Conservation (phyloP, 1,140 invertebrate species). For the Papilio polyxenes region DNA sequence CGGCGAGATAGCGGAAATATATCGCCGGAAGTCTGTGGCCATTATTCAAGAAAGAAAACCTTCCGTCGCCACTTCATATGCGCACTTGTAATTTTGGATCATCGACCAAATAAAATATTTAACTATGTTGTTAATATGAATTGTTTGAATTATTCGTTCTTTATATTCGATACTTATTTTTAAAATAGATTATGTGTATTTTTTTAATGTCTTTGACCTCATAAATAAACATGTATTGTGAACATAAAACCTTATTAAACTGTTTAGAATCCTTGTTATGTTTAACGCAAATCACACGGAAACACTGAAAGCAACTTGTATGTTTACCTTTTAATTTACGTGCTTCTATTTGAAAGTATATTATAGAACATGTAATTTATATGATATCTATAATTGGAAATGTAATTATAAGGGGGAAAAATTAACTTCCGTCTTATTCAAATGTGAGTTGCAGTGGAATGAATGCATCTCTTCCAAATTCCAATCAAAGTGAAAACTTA, state of each 20-base stretch:
- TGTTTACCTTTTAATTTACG: no score
- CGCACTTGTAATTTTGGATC: slow-evolving; percentile 64
- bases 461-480: slow-evolving; percentile 20
- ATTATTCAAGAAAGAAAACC: slow-evolving; percentile 76
- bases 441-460: slow-evolving; percentile 4
- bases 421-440: not conserved
- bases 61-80: slow-evolving; percentile 74
- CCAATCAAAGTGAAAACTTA: slow-evolving; percentile 18
- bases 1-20: slow-evolving; percentile 78
- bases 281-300: no score
- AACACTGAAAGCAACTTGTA: no score
- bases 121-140: not conserved
- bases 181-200: not conserved
- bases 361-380: not conserved
- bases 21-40: slow-evolving; percentile 73
- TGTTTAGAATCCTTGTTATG: no score
- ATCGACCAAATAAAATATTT: not conserved
- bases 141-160: not conserved
- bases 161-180: not conserved
- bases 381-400: not conserved
- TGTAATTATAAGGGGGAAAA: not conserved
- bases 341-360: not conserved
- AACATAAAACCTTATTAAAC: no score
- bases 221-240: no score
- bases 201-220: not conserved